Percentiles rank a stretch among this genome's conserved stretches.
These are phyloP conservation scores for Chamaetylas fuelleborni DNA, from an alignment of 2,113 vertebrate species.

Conservation along the genomic window DNA sequence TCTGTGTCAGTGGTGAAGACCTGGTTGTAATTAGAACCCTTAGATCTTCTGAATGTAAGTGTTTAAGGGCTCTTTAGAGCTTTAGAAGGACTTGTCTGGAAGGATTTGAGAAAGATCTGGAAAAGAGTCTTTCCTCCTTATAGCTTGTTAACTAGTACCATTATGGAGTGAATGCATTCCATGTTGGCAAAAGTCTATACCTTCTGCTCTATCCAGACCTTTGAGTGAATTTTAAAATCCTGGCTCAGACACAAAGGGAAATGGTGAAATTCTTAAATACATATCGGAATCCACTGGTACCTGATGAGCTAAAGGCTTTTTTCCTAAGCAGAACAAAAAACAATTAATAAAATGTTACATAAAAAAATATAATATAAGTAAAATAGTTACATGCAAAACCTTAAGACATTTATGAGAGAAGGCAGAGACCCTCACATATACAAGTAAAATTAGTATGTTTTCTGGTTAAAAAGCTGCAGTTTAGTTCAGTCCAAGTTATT, in stretches of 20 bases:
- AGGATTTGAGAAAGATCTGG: background rate
- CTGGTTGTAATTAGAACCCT: slow-evolving; percentile 1
- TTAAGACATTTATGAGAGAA: background rate
- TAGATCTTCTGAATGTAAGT: background rate
- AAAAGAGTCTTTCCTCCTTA: background rate
- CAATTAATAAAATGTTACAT: background rate
- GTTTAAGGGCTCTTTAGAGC: background rate
- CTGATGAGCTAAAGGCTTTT: background rate
- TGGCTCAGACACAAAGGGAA: background rate
- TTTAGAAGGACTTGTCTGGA: background rate
- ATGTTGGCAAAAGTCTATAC: background rate
- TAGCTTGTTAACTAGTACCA: background rate
- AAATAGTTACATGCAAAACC: background rate
- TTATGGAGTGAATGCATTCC: background rate
- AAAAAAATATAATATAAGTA: background rate
- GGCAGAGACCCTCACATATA: background rate
- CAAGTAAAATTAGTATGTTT: background rate
- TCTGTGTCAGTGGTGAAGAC: background rate
- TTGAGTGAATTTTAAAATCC: background rate
- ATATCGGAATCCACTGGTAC: background rate
- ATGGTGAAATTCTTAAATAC: background rate
- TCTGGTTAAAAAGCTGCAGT: background rate
- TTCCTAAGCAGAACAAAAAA: background rate
- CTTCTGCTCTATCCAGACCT: background rate
- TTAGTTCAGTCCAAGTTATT: background rate